Evolutionary conservation across 2,113 vertebrate genomes (phyloP), one percentile per base, ranked within the genome.

Genomic region (Dasypus novemcinctus): DNA sequence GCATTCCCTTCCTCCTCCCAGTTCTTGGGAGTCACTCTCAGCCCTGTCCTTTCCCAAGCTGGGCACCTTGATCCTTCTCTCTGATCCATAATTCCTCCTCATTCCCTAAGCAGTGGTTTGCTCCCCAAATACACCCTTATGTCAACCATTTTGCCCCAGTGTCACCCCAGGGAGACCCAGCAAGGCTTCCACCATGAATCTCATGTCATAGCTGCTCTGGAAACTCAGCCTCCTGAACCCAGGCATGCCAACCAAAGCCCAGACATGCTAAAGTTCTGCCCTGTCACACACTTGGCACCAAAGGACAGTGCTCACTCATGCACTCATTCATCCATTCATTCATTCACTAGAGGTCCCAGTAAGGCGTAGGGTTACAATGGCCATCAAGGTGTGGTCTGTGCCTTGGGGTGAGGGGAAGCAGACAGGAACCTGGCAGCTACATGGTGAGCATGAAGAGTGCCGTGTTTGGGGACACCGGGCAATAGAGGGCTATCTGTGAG

Each of bases 251-350:
- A 3, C 3, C 2, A n/a, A 63, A 20, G 9, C 79, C 80, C 27
- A 5, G 33, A 64, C 1, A 9, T 41, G 23, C 66, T 31, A 23
- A 25, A 63, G 31, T 12, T 61, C 52, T 52, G 7, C 23, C n/a
- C 14, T 0, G 0, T 23, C 46, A 68, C 5, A 7, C 1, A 18
- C 20, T 41, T 13, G 12, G 69, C 9, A 14, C 20, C 61, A 36
- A 74, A 43, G 27, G 18, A 29, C 33, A 17, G 11, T 13, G 68
- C 14, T 13, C 78, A 13, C 0, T 25, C 10, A 46, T 18, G 11
- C 75, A 23, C 31, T 33, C 17, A 18, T 54, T 54, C 17, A 49
- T 49, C 20, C 57, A 59, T 59, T 59, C 57, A 59, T 59, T 59
- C 17, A 54, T 25, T 4, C 54, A 25, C 20, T 33, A 6, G 76